Percentiles rank a stretch among this genome's conserved stretches.
Conservation (phyloP, 1,140 invertebrate species). For the Sitodiplosis mosellana region DNA sequence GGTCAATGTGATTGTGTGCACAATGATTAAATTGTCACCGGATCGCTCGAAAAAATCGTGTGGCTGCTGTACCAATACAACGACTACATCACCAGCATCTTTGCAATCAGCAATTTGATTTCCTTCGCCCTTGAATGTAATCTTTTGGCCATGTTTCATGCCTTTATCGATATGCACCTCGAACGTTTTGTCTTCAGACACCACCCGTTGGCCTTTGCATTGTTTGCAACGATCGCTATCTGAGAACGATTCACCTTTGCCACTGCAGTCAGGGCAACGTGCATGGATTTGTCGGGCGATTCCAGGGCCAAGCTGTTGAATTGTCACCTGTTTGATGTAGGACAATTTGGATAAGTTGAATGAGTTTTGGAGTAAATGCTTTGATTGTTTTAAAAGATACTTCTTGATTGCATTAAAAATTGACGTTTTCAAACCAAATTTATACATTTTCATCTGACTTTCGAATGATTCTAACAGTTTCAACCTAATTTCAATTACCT, state of each 20-base stretch:
- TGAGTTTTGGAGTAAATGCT: background rate
- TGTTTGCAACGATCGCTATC: conserved; percentile 63
- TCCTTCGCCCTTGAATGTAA: conserved; percentile 72
- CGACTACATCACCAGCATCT: conserved; percentile 72
- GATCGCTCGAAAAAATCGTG: conserved; percentile 59
- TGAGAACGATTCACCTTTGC: conserved; percentile 53
- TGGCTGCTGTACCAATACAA: conserved; percentile 66
- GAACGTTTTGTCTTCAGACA: conserved; percentile 58
- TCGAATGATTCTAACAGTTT: too few relatives aligned
- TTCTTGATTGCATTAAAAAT: too few relatives aligned
- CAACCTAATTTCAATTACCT: conserved; percentile 24
- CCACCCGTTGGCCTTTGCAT: conserved; percentile 68
- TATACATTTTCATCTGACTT: too few relatives aligned
- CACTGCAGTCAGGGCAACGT: conserved; percentile 47
- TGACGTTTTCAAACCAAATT: too few relatives aligned
- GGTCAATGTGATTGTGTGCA: conserved; percentile 51
- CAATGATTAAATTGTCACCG: conserved; percentile 58
- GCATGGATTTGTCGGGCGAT: conserved; percentile 73
- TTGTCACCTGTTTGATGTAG: conserved; percentile 14
- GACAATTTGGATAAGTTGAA: background rate
- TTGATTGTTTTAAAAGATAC: background rate
- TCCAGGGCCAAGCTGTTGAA: conserved; percentile 51
- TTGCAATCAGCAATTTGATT: conserved; percentile 66
- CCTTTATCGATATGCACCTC: conserved; percentile 84
- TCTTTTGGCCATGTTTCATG: conserved; percentile 74